Evolutionary conservation across 2,797 vertebrate genomes (phyloP).

Genomic region (Pantherophis alleghaniensis): DNA sequence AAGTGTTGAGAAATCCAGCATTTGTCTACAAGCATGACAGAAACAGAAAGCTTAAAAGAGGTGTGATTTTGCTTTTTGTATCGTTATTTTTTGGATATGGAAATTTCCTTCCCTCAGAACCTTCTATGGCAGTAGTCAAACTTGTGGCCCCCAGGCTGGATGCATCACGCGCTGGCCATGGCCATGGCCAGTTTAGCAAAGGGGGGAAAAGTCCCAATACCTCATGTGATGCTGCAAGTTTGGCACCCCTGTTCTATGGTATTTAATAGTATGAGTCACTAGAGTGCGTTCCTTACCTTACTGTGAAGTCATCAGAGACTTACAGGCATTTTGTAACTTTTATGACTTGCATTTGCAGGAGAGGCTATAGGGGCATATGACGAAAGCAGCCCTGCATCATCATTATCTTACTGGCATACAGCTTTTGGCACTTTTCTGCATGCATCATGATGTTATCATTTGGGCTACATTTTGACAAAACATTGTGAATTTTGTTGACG

Average conservation of each 20-base stretch:
- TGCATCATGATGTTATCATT: background rate
- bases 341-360: background rate
- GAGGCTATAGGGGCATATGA: background rate
- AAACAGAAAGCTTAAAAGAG: background rate
- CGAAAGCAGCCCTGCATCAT: background rate
- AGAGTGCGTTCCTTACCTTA: background rate
- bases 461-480: background rate
- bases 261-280: background rate
- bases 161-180: no score
- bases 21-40: background rate
- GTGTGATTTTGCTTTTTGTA: background rate
- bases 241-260: background rate
- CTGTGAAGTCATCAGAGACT: background rate
- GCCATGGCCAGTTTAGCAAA: no score
- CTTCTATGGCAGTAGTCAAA: background rate
- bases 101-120: background rate
- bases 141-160: no score
- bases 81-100: background rate
- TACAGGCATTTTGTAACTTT: background rate
- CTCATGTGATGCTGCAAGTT: no score
- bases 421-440: background rate
- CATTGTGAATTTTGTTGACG: background rate
- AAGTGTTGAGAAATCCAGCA: background rate
- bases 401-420: background rate
- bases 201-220: no score